A percentile compares a stretch with the other conserved stretches of the same genome.
Evolutionary conservation across 2,797 vertebrate genomes (phyloP).

Genomic region (Arrhamphus sclerolepis): DNA sequence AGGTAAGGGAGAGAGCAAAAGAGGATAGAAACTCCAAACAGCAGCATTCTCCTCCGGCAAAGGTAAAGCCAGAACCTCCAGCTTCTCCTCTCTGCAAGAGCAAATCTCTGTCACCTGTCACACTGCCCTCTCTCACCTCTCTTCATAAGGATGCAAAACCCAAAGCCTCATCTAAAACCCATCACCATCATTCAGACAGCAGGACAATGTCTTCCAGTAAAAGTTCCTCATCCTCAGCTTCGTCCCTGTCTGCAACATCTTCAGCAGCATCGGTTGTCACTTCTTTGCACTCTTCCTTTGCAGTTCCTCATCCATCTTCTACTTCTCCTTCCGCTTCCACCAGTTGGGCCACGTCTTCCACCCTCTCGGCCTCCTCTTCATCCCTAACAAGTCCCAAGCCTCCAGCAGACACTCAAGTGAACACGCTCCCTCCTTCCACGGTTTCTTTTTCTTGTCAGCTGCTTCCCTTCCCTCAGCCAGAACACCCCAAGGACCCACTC

Average conservation of each 20-base stretch:
- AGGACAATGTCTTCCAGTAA: constrained; percentile 44
- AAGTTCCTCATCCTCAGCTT: constrained; percentile 17
- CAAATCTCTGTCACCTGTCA: constrained; percentile 66
- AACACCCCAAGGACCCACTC: constrained; percentile 2
- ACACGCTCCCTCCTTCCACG: neutral
- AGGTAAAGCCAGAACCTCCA: constrained; percentile 79
- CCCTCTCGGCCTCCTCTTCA: neutral
- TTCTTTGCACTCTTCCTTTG: constrained; percentile 6
- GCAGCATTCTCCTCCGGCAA: constrained; percentile 60
- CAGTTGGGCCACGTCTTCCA: constrained; percentile 5
- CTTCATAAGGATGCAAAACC: constrained; percentile 73
- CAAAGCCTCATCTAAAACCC: constrained; percentile 60
- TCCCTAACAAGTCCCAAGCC: constrained; percentile 7
- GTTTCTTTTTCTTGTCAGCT: constrained; percentile 14
- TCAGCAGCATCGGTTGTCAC: constrained; percentile 21
- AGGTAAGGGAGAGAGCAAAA: constrained; percentile 17
- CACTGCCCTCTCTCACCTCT: constrained; percentile 62
- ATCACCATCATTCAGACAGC: constrained; percentile 31
- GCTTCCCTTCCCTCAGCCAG: constrained; percentile 23
- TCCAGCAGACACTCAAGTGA: neutral
- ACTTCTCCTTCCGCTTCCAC: constrained; percentile 17
- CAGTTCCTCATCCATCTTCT: constrained; percentile 27
- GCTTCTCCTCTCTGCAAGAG: constrained; percentile 64
- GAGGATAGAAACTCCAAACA: constrained; percentile 45
- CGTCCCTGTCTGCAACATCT: constrained; percentile 8